Percentiles rank a stretch among this genome's conserved stretches.
These are phyloP conservation scores for Zapornia atra DNA, from an alignment of 2,113 vertebrate genomes.

Conservation along the genomic window DNA sequence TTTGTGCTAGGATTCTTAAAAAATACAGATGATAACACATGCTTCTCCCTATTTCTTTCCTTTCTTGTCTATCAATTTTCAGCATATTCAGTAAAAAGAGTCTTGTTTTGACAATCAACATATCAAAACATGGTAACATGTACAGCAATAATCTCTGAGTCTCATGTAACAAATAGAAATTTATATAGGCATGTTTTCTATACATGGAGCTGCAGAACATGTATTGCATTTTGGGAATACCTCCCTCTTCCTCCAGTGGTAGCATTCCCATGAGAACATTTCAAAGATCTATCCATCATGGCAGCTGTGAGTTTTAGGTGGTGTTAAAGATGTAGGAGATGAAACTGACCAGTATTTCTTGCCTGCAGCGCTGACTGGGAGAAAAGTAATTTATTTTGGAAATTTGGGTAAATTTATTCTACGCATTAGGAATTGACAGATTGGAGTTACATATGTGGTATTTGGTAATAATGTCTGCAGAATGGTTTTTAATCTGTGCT, in stretches of 20 bases:
- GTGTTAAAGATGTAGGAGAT: not conserved
- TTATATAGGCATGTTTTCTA: not conserved
- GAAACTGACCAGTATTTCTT: not conserved
- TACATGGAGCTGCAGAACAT: not conserved
- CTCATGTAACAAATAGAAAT: not conserved
- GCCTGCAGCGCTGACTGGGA: rapidly evolving
- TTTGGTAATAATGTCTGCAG: not conserved
- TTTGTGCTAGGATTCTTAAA: not conserved
- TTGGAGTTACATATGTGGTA: not conserved
- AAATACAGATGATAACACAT: not conserved
- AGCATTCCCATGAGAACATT: not conserved
- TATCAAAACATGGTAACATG: not conserved
- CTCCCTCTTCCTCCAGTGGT: not conserved
- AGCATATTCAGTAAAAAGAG: not conserved
- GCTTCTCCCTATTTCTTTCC: not conserved
- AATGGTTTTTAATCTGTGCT: not conserved
- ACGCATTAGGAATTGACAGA: not conserved
- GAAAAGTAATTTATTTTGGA: not conserved
- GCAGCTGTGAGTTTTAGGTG: not conserved
- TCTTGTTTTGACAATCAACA: not conserved
- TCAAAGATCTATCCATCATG: not conserved
- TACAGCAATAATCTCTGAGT: not conserved
- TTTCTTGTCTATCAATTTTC: not conserved
- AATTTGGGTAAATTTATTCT: not conserved
- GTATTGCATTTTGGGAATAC: not conserved